Base-by-base conservation (phyloP, 2,113 vertebrate genomes). In the Hiodon alosoides region DNA sequence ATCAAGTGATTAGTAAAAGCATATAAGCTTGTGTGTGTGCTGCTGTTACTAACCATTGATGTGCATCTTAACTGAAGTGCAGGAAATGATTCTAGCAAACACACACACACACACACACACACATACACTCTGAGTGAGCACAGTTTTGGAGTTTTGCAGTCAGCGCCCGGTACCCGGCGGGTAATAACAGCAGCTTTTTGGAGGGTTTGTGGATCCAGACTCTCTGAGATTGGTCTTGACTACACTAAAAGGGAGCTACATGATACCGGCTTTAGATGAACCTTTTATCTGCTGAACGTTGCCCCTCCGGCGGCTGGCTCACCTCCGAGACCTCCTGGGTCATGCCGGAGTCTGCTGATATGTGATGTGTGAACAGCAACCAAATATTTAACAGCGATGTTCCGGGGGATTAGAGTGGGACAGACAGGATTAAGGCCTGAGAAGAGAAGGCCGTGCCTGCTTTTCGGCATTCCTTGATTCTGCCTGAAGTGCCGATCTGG, bases 321-420 rank as follows among this genome's bases (percentile, higher is more conserved):
- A 71, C 79, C 78, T 77, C 78, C 81, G 50, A 79, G 81, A 17
- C 77, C 83, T 5, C 8, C 50, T 59, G 74, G 79, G 65, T 83
- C 77, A 58, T 55, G 46, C 0, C 11, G 7, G 59, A 75, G 75
- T 77, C 77, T 78, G 77, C 62, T 81, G 81, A 78, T 68, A 78
- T 83, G 81, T 76, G 77, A 73, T 6, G 6, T 47, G 67, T 76
- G 58, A 83, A 73, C 66, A 17, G 69, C 80, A 78, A 71, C 75
- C 81, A 81, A 87, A 79, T 69, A 81, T 31, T 31, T 31, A 31
- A 71, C 6, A 59, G 54, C 7, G 10, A 2, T 80, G 8, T 50
- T 69, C 57, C 7, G 51, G 0, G 53, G 65, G 69, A 80, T 83
- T 81, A 84, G 72, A 50, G 13, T 7, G 10, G 10, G 14, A 17